Base-by-base conservation (phyloP, 2,888 invertebrate species). In the Phragmatobia fuliginosa region DNA sequence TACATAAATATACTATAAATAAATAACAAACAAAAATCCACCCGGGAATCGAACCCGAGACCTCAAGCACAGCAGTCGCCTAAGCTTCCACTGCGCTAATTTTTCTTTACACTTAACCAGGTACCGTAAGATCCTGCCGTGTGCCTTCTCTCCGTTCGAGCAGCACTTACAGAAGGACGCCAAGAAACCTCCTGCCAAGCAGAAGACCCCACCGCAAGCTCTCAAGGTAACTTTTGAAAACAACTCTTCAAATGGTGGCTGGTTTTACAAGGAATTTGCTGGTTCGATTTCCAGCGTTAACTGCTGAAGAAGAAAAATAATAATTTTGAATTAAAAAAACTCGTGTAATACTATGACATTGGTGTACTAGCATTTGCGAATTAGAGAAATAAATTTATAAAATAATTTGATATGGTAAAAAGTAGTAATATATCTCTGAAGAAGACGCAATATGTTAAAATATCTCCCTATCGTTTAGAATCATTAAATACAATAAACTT, bases 91-190 rank as follows among this genome's bases (percentile, higher is more conserved):
- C n/a, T n/a, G n/a, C n/a, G 7, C 21, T 32, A n/a, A 28, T 28
- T 8, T 33, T 21, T 10, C 1, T 41, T 25, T 61, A 8, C 14
- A 25, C 61, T 31, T 5, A 69, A 7, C 5, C 56, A 94, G 94
- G 72, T 81, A 66, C 72, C 89, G 91, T 2, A 86, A 82, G 38
- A 81, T 86, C 4, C 83, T 93, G 18, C 94, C 94, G 31, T 89
- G 91, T 69, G 90, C 93, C 3, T 94, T 94, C 87, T 91, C 92
- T 0, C 87, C 90, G 8, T 69, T 77, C 79, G 73, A 73, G 33
- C 52, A 67, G 1, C 82, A 85, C 11, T 63, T 91, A 21, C 77
- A 73, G 0, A 85, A 83, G 49, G 87, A 86, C 45, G 59, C 78
- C 2, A 85, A 78, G 72, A 86, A 83, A 52, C 80, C 84, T 0